Conservation (phyloP, 2,113 vertebrate species). For the Meles meles region DNA sequence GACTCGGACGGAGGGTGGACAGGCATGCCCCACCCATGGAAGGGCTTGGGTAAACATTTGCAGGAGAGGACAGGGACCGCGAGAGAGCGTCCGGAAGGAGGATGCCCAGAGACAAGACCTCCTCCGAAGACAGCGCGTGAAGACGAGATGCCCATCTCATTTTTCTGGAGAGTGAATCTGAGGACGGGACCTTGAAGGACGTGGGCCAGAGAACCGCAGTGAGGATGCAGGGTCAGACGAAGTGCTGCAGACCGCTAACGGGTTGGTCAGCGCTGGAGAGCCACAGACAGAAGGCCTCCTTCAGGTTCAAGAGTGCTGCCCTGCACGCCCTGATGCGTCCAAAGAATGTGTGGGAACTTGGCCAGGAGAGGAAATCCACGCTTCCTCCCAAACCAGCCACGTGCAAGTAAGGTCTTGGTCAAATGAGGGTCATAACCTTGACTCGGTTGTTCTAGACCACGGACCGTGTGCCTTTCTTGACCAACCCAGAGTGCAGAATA, state of each 20-base stretch:
- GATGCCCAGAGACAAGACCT: background rate
- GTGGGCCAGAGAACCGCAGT: fast-evolving
- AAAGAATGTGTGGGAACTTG: background rate
- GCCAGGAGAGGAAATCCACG: background rate
- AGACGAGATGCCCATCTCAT: background rate
- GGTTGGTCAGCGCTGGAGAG: background rate
- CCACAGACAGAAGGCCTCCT: background rate
- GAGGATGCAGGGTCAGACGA: background rate
- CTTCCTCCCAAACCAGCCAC: background rate
- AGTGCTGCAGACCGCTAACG: too few species aligned
- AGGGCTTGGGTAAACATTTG: background rate
- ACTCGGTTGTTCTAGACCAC: fast-evolving
- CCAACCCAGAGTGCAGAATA: fast-evolving
- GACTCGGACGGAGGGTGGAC: background rate
- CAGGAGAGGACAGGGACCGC: fast-evolving
- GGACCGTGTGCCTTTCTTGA: fast-evolving
- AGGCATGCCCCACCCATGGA: background rate
- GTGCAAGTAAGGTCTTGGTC: fast-evolving
- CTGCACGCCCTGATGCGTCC: fast-evolving
- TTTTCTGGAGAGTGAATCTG: background rate
- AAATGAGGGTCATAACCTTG: fast-evolving
- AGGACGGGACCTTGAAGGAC: background rate
- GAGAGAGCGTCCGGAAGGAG: background rate
- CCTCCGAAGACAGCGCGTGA: fast-evolving
- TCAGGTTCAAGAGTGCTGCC: fast-evolving